Evolutionary conservation across 1,140 invertebrate species (phyloP), one percentile per base, ranked within the genome.

Genomic region (Drosophila subpulchrella): DNA sequence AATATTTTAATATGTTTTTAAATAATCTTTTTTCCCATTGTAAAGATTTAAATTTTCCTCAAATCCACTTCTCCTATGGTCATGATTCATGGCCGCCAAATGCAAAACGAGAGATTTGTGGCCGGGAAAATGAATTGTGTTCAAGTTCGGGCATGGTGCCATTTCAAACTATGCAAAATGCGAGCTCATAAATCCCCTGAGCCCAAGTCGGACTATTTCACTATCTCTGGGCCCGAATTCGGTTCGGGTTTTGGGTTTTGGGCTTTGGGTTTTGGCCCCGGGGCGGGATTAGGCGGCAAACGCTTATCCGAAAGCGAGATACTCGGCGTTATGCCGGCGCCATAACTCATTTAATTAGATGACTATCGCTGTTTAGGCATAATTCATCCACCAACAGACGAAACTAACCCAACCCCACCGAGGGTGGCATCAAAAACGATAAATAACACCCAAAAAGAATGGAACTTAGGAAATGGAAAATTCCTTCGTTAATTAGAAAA

Each of bases 161-260:
- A 83, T 88, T 89, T 56, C 79, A 83, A 88, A 83, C 83, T 88
- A 88, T 88, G 83, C 84, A 88, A 89, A 86, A 88, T 72, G 54
- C 59, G 67, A 71, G 65, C 84, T 80, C 84, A 61, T 88, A 88
- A 88, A 88, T 88, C 60, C 56, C 54, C 34, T 34, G 62, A 62
- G 58, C 36, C 77, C 76, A 76, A 83, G 75, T 38, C 42, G 55
- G 67, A 53, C 47, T 61, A 27, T 38, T 57, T 51, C 1, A 2
- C 46, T 48, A 39, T 53, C 60, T 61, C n/a, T 54, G 13, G 54
- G 27, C n/a, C 36, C 13, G n/a, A 8, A 8, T 12, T 15, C 24
- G 32, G 50, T 60, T 44, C 20, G 48, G 50, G 12, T 34, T 34
- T 34, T 34, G 32, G 30, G 30, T 7, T 20, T 44, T 44, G 8